These are phyloP conservation scores for Pachycephus smyrnensis DNA, from an alignment of 2,888 invertebrate genomes.

Conservation along the genomic window DNA sequence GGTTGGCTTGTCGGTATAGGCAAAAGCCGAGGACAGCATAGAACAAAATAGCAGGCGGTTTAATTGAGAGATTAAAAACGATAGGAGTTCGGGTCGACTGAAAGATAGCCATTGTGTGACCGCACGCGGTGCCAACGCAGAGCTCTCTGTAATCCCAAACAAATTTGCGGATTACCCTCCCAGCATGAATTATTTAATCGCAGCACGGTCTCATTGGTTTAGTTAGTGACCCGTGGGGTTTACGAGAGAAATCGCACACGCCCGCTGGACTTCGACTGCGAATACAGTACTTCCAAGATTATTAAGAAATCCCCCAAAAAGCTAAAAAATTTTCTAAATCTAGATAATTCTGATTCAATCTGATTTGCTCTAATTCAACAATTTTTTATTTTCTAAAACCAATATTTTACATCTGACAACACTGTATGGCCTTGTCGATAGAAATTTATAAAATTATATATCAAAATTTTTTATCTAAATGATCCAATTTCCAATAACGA, in stretches of 20 bases:
- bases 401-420: neutral
- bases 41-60: conserved; percentile 12
- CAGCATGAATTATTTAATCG: conserved; percentile 64
- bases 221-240: conserved; percentile 53
- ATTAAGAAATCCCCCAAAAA: neutral
- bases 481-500: neutral
- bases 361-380: too few species aligned
- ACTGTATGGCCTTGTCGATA: neutral
- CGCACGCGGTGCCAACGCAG: conserved; percentile 53
- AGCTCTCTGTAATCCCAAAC: conserved; percentile 55
- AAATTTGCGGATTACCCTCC: conserved; percentile 64
- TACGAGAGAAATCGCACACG: conserved; percentile 46
- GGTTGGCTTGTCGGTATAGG: too few species aligned
- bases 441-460: neutral
- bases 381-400: too few species aligned
- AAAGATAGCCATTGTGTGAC: conserved; percentile 57
- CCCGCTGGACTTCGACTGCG: conserved; percentile 29
- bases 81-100: conserved; percentile 26
- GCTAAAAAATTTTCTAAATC: too few species aligned
- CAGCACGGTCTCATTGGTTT: conserved; percentile 56
- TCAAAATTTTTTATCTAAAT: neutral
- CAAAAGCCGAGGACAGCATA: neutral
- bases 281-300: neutral
- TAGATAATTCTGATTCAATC: too few species aligned
- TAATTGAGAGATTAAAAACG: conserved; percentile 30